Conservation (phyloP, 2,797 vertebrate genomes). For the Dryobates pubescens region DNA sequence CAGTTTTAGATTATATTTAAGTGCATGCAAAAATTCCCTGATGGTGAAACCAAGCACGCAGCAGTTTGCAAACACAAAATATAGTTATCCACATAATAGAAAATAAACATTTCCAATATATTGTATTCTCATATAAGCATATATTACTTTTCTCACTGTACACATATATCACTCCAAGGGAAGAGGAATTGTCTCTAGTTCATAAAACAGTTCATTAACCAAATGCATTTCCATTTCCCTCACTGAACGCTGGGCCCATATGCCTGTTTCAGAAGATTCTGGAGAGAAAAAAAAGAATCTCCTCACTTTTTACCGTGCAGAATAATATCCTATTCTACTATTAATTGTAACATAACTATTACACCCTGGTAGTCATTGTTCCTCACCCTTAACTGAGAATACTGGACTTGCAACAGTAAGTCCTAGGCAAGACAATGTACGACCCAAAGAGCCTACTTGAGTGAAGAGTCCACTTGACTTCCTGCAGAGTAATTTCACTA, state of each 20-base stretch:
- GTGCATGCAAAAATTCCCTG: not conserved
- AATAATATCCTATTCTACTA: not conserved
- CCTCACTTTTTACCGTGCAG: not conserved
- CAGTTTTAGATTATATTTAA: not conserved
- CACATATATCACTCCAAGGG: not conserved
- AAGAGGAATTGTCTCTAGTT: not conserved
- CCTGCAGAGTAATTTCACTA: not conserved
- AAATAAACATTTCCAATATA: not conserved
- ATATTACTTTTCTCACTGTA: not conserved
- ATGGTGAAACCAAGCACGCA: not conserved
- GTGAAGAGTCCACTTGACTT: constrained; percentile 37
- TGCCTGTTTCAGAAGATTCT: not conserved
- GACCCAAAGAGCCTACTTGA: not conserved
- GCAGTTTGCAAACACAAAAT: not conserved
- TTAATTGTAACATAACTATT: not conserved
- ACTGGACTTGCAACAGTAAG: not conserved
- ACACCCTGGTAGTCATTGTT: not conserved
- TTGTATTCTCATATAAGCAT: not conserved
- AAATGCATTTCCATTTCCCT: not conserved
- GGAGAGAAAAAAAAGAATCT: not conserved
- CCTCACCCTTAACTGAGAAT: not conserved
- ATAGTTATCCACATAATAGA: not conserved
- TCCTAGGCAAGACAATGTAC: accelerated
- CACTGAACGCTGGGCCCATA: not conserved
- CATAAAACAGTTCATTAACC: not conserved